Evolutionary conservation across 2,797 vertebrate species (phyloP), one percentile per base, ranked within the genome.

Genomic region (Okamejei kenojei): DNA sequence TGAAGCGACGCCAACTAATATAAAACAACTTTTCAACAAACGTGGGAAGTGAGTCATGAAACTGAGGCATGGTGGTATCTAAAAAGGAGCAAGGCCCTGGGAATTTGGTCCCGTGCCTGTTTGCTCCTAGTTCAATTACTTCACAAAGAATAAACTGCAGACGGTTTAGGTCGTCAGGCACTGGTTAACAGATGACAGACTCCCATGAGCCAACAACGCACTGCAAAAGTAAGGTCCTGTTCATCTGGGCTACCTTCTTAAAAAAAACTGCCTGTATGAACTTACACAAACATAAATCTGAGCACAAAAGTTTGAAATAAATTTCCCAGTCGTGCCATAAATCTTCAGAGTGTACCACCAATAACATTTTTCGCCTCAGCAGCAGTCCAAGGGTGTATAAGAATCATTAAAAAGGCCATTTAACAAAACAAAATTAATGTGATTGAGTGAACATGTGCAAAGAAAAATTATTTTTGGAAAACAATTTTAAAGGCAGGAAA

Each of bases 91-190:
- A 91, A 92, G 71, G 23, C 32, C 38, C 90, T 68, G 61, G 32
- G 71, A 92, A 76, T 92, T 91, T 73, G 71, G 21, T 45, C 2
- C 68, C 29, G 63, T 4, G 23, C 38, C n/a, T 8, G 35, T 7
- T 15, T 74, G 29, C 23, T 92, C 90, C 90, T 11, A 17, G 8
- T 76, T 92, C 90, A 76, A 76, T 76, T 54, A n/a, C 71, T 38
- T 92, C 90, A 92, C 71, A 92, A 73, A 91, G 68, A 92, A 74
- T 92, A 54, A 92, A 45, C 38, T 91, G 35, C 38, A 54, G 73
- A 29, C 26, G 23, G 81, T 61, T 10, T 54, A 23, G 90, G 71
- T 91, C 71, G 23, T 29, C 90, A 54, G 54, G 90, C 35, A 45
- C 90, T 74, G 68, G 45, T 76, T 73, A 91, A 91, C 68, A 5